phyloP scores from a whole-genome alignment of 2,797 vertebrate species.

The Xenentodon cancila region DNA sequence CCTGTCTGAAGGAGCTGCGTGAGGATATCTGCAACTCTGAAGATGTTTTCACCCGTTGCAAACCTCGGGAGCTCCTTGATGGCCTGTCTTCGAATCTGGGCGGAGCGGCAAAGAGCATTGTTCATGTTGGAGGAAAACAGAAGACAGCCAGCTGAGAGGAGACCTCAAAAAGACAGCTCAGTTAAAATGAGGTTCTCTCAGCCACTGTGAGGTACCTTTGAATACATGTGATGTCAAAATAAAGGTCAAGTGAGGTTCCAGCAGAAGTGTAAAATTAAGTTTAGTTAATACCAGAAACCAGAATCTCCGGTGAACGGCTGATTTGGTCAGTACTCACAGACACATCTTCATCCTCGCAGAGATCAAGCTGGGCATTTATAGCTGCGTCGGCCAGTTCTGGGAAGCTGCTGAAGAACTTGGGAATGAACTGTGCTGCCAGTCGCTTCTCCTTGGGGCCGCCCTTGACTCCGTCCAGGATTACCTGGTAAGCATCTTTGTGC shows the following conservation, averaged over 20 bases:
- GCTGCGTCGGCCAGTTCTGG: constrained; percentile 95
- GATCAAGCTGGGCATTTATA: constrained; percentile 97
- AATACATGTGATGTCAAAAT: too few relatives aligned
- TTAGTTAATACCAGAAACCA: too few relatives aligned
- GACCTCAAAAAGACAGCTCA: too few relatives aligned
- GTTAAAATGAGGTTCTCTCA: too few relatives aligned
- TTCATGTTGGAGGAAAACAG: too few relatives aligned
- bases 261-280: too few relatives aligned
- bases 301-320: neutral
- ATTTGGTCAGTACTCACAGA: constrained; percentile 85
- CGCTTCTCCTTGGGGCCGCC: constrained; percentile 96
- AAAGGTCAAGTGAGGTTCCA: too few relatives aligned
- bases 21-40: constrained; percentile 95
- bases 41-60: constrained; percentile 96
- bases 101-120: neutral
- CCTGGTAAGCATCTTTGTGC: constrained; percentile 98
- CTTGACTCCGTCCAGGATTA: constrained; percentile 94
- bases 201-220: too few relatives aligned
- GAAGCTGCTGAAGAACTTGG: constrained; percentile 98
- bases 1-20: constrained; percentile 98
- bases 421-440: constrained; percentile 97
- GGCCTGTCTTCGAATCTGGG: constrained; percentile 94
- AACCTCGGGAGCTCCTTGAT: constrained; percentile 98
- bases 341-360: constrained; percentile 98
- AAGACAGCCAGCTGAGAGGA: too few relatives aligned